Base-by-base conservation (phyloP, 2,797 vertebrate species). In the Atherinosoma microstoma region DNA sequence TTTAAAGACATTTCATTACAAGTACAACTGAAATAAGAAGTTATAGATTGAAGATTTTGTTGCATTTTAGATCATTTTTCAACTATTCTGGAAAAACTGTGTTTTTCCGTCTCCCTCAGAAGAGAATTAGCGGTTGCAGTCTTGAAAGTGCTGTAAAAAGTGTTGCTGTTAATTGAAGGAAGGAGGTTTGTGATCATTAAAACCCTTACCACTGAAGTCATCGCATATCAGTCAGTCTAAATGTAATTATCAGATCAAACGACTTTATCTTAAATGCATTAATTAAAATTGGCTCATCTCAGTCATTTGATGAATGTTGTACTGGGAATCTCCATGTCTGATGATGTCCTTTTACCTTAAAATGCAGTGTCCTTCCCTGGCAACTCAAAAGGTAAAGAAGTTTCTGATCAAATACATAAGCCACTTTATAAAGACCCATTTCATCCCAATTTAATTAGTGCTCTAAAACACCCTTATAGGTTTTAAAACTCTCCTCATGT, bases 401-500 rank as follows among this genome's bases (percentile, higher is more conserved):
- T 40, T 74, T 80, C 73, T 40, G 47, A 65, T 78, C 67, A 64
- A 7, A 9, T 4, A 36, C 8, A 1, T 27, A 29, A 63, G 22
- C 49, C 57, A 62, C 76, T 73, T 67, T 49, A 45, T 70, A 73
- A 79, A 75, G 9, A 70, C 53, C 45, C 6, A 56, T 65, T 77
- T 38, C 75, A 64, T 45, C 27, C 15, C 6, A 29, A 36, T 71
- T 73, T 73, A 78, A 81, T 80, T 56, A 75, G 24, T 36, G 4
- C 71, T 62, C 45, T 71, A 36, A 76, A n/a, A 69, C 78, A 78
- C 53, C 73, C 67, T 56, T 71, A 9, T 64, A 68, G 64, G 54
- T 74, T 79, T 76, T 67, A 70, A 76, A 84, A 63, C 69, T 70
- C 65, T 58, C 30, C 51, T 58, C 24, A 6, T 65, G 36, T 60